These are phyloP conservation scores for Lamellibrachia satsuma DNA, from an alignment of 2,888 invertebrate species.

Conservation along the genomic window DNA sequence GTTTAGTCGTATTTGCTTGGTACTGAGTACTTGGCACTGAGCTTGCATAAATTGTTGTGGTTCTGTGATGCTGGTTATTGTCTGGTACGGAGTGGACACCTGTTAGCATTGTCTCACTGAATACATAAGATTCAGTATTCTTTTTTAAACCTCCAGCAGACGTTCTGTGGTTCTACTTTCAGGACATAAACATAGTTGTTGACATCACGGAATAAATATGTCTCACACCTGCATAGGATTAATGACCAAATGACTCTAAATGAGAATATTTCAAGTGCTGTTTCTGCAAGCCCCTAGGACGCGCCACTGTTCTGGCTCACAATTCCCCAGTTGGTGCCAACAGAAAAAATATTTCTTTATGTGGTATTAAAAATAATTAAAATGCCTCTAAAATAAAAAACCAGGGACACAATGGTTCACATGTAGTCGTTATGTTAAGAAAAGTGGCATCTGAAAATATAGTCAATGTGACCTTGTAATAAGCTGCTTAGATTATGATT, in stretches of 20 bases:
- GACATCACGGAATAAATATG: background rate
- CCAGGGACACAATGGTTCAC: background rate
- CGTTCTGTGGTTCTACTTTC: slow-evolving; percentile 2
- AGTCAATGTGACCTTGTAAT: background rate
- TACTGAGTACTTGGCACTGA: too few relatives aligned
- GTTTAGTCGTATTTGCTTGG: too few relatives aligned
- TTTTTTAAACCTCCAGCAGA: background rate
- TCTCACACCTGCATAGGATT: background rate
- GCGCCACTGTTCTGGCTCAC: background rate
- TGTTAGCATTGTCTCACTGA: background rate
- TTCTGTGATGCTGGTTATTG: too few relatives aligned
- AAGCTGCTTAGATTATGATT: background rate
- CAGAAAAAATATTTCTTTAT: background rate
- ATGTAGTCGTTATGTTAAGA: background rate
- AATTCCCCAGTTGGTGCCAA: background rate
- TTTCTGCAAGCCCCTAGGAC: background rate
- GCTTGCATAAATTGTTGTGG: too few relatives aligned
- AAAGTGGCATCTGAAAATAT: background rate
- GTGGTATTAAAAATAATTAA: background rate
- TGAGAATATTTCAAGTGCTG: background rate
- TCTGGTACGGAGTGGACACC: background rate
- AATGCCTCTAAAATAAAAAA: background rate
- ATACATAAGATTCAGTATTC: background rate
- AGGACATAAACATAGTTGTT: background rate
- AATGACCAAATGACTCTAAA: background rate